A percentile compares a stretch with the other conserved stretches of the same genome.
phyloP scores from a whole-genome alignment of 2,113 vertebrate genomes.

The Willisornis vidua region DNA sequence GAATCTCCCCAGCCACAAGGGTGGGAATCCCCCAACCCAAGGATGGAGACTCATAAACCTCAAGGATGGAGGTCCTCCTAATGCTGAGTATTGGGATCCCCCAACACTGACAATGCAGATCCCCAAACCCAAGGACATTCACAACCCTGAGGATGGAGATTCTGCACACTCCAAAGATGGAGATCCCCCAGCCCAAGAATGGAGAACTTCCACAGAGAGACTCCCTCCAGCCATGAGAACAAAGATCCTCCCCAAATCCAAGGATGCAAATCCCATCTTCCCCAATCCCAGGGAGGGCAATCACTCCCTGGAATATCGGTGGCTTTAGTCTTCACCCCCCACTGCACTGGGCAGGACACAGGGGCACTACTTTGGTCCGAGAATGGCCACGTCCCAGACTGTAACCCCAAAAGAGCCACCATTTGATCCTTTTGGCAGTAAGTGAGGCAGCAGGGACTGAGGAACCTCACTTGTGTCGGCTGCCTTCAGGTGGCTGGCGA shows the following conservation, averaged over 20 bases:
- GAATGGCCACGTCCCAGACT: accelerated
- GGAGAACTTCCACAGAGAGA: neutral
- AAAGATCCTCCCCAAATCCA: neutral
- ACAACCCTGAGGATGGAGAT: neutral
- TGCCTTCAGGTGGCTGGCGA: slow-evolving; percentile 61
- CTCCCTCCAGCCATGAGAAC: neutral
- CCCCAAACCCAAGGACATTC: neutral
- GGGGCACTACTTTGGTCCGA: accelerated
- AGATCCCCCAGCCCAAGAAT: neutral
- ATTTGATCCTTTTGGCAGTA: accelerated
- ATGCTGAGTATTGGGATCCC: neutral
- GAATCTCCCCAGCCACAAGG: neutral
- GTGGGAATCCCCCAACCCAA: neutral
- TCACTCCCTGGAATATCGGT: neutral
- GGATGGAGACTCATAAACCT: neutral
- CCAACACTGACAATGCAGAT: neutral
- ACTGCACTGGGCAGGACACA: accelerated
- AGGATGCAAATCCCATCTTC: neutral
- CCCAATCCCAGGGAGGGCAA: accelerated
- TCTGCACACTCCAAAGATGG: neutral
- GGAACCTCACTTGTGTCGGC: neutral
- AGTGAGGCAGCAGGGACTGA: accelerated
- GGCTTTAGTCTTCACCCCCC: neutral
- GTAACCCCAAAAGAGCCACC: neutral
- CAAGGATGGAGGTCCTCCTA: neutral